Conservation (phyloP, 2,888 invertebrate species). For the Andrena dorsata region DNA sequence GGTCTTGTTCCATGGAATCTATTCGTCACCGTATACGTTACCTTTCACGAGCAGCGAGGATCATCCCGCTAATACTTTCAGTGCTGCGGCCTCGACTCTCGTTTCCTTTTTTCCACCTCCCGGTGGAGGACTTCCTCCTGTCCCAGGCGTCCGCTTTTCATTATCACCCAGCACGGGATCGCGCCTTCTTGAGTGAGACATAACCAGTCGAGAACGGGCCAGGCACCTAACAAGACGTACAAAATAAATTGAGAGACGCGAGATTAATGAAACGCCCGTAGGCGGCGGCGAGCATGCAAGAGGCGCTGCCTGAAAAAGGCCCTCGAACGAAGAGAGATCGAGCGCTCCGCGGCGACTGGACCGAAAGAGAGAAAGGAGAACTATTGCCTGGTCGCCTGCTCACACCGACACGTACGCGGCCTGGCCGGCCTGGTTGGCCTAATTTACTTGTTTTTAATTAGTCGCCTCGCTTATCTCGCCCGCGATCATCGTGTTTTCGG, state of each 20-base stretch:
- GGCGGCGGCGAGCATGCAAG: slow-evolving; percentile 81
- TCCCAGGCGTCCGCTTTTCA: slow-evolving; percentile 62
- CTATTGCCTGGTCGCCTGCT: slow-evolving; percentile 22
- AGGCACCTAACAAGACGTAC: slow-evolving; percentile 82
- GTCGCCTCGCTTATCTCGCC: slow-evolving; percentile 27
- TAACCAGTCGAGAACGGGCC: slow-evolving; percentile 74
- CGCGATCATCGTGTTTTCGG: slow-evolving; percentile 28
- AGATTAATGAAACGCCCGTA: slow-evolving; percentile 84
- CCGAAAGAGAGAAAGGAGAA: slow-evolving; percentile 54
- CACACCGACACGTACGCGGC: slow-evolving; percentile 62
- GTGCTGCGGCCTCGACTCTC: background rate
- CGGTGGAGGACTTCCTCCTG: slow-evolving; percentile 42
- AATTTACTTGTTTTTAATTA: slow-evolving; percentile 84
- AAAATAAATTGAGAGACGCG: slow-evolving; percentile 83
- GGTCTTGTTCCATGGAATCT: slow-evolving; percentile 18
- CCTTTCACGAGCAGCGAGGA: slow-evolving; percentile 6
- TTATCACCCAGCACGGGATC: slow-evolving; percentile 71
- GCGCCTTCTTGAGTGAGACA: slow-evolving; percentile 76
- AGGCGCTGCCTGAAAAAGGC: slow-evolving; percentile 67
- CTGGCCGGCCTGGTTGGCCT: slow-evolving; percentile 78
- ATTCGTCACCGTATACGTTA: slow-evolving; percentile 14
- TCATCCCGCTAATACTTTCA: slow-evolving; percentile 28
- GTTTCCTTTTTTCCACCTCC: slow-evolving; percentile 39
- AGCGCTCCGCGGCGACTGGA: slow-evolving; percentile 39
- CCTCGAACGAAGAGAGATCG: slow-evolving; percentile 38